A percentile compares a stretch with the other conserved stretches of the same genome.
These are phyloP conservation scores for Gorsachius magnificus DNA, from an alignment of 2,797 vertebrate species.

Conservation along the genomic window DNA sequence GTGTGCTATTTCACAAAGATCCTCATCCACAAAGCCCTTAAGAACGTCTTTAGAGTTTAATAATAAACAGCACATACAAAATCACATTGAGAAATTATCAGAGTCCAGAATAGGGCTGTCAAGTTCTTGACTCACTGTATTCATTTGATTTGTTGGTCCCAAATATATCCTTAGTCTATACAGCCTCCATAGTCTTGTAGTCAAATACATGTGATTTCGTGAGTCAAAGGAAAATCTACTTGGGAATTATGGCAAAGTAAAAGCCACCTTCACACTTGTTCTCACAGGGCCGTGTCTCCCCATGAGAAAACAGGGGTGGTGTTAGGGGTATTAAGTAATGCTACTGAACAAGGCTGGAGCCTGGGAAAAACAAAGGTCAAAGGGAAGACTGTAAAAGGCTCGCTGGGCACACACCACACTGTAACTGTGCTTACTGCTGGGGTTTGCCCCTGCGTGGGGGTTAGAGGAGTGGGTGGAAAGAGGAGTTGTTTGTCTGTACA, in stretches of 20 bases:
- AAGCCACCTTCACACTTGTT: neutral
- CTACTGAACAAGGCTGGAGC: neutral
- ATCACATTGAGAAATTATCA: neutral
- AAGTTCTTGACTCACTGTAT: neutral
- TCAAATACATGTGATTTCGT: neutral
- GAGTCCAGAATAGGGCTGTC: neutral
- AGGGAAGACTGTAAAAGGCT: neutral
- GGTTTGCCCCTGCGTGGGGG: neutral
- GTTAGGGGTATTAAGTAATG: neutral
- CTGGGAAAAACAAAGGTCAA: neutral
- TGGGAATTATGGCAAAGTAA: neutral
- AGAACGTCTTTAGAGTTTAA: neutral
- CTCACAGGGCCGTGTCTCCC: neutral
- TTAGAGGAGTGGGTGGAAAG: neutral
- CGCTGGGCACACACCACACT: accelerated
- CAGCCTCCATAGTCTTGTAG: neutral
- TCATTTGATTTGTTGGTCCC: neutral
- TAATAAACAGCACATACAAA: neutral
- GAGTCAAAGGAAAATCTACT: neutral
- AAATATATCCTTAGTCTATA: neutral
- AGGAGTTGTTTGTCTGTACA: neutral
- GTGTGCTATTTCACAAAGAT: neutral
- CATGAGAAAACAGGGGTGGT: accelerated
- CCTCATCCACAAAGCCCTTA: neutral
- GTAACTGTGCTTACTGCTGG: neutral